Percentiles rank a stretch among this genome's conserved stretches.
These are phyloP conservation scores for Mnemiopsis leidyi DNA, from an alignment of 37 sponge, comb jelly and placozoan species.

Conservation along the genomic window DNA sequence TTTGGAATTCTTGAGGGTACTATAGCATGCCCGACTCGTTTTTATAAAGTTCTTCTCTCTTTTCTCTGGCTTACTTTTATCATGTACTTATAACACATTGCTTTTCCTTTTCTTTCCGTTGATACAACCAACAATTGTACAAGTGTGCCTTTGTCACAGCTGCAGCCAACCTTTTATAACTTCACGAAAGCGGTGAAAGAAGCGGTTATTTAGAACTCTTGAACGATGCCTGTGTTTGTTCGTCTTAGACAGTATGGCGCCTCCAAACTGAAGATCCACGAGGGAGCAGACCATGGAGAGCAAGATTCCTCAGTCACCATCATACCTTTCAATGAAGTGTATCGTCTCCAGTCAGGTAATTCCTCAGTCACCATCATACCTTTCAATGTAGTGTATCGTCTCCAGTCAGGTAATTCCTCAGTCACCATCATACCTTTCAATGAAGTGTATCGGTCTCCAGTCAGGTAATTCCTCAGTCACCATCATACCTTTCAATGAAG, in stretches of 20 bases:
- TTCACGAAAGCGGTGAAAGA: background rate
- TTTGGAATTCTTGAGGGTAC: background rate
- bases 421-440: no score
- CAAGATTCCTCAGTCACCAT: background rate
- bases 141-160: no score
- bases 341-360: no score
- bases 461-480: no score
- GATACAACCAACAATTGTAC: no score
- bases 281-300: background rate
- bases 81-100: background rate
- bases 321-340: background rate
- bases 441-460: no score
- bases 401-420: no score
- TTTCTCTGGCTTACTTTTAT: background rate
- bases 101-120: background rate
- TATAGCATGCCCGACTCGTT: background rate
- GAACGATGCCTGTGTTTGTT: background rate
- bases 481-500: no score
- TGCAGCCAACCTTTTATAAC: no score
- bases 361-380: no score
- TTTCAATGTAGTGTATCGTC: no score
- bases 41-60: background rate
- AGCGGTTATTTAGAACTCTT: background rate
- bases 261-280: background rate
- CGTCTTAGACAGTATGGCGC: background rate